Conservation (phyloP, 2,888 invertebrate genomes). For the Cistogaster globosa region DNA sequence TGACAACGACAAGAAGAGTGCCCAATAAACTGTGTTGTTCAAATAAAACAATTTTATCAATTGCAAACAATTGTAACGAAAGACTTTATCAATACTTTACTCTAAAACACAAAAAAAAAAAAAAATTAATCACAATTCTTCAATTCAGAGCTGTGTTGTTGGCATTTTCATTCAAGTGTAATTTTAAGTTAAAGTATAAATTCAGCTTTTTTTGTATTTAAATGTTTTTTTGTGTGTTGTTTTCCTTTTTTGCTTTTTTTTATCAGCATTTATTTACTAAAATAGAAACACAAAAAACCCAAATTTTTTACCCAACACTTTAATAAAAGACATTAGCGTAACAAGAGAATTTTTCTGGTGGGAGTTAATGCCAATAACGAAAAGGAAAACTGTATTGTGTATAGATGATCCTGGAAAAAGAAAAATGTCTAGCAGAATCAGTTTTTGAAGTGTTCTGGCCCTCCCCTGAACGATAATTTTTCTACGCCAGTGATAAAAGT, state of each 20-base stretch:
- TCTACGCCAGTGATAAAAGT: neutral
- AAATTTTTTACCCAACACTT: conserved; percentile 30
- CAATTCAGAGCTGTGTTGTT: neutral
- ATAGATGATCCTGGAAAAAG: no score
- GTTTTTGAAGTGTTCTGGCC: no score
- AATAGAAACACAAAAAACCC: neutral
- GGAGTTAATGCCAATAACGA: no score
- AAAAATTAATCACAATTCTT: conserved; percentile 14
- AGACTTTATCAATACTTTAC: neutral
- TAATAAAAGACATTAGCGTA: no score
- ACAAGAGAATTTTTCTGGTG: no score
- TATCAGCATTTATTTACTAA: no score
- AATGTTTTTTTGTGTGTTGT: conserved; percentile 16
- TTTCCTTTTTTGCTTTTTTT: no score
- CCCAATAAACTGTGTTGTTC: neutral
- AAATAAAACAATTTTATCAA: neutral
- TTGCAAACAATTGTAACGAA: neutral
- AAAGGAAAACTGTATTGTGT: no score
- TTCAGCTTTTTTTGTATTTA: neutral
- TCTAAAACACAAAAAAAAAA: no score
- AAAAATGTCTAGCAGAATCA: no score
- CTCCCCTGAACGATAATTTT: no score
- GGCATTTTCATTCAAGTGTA: neutral
- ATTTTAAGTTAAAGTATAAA: no score
- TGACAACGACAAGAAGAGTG: neutral